Base-by-base conservation (phyloP, 2,113 vertebrate species). In the Penelope pileata region DNA sequence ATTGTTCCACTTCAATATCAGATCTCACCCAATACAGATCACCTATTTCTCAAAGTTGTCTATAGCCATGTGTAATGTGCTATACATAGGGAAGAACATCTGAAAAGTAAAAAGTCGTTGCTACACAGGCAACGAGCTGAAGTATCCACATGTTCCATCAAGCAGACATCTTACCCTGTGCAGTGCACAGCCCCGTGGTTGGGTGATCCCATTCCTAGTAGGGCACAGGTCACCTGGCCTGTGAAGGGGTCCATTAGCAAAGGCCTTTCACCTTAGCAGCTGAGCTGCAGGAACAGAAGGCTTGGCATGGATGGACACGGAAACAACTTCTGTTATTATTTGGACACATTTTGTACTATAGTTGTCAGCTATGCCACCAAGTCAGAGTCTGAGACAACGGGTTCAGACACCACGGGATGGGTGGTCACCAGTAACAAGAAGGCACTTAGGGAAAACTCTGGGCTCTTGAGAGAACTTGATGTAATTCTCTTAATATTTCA, bases 11-110 rank as follows among this genome's bases (percentile, higher is more conserved):
- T 74, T 68, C 9, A 74, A 22, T 18, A 51, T 3, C 19, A 32
- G n/a, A 23, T 63, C 42, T 43, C 36, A 76, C 19, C 22, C 29
- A 69, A 4, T 14, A 70, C 18, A 69, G 29, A 36, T 3, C 16
- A 42, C 7, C 5, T 36, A 77, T 74, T 43, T 17, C 56, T 67
- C 40, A 67, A 56, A 62, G 36, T 0, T 47, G 24, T 50, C 45
- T 59, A 36, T 10, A 27, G 22, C 5, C 4, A 2, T 58, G 18
- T 79, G 12, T 16, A 73, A n/a, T 1, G 5, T 45, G 36, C 8
- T 56, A 30, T 34, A 10, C 6, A 2, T 21, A 4, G 6, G 4
- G 22, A 60, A 51, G 21, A 3, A 38, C 40, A 27, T 0, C 6
- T 6, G 12, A 32, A 48, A 9, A 72, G 11, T 29, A 32, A 22